Base-by-base conservation (phyloP, 2,888 invertebrate species). In the Brachyptera risi region DNA sequence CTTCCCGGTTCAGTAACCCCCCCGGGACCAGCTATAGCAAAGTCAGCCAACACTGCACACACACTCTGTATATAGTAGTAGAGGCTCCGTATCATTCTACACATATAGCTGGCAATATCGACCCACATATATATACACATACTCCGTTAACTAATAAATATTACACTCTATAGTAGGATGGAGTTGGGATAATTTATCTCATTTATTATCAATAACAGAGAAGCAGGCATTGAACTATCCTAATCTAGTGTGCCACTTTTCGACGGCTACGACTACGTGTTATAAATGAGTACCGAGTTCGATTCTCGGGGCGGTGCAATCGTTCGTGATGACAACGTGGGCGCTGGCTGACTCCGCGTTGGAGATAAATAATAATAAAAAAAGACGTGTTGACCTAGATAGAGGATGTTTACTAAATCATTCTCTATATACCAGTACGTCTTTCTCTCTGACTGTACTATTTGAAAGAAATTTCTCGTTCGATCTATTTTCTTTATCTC, bases 1-100 rank as follows among this genome's bases (percentile, higher is more conserved):
- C 54, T 54, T 54, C 54, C 54, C 54, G 54, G 54, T 54, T 54
- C 54, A 35, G 37, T 54, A 54, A 54, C 54, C 54, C 54, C 35
- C 7, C 5, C 44, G 19, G 54, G 54, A n/a, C 37, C 54, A 27
- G 26, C 51, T 13, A n/a, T n/a, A 47, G 19, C 27, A 19, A 49
- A 49, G 17, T 24, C 23, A 5, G 23, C 50, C 17, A 13, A 31
- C 50, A 26, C 27, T n/a, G n/a, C n/a, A n/a, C n/a, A n/a, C n/a
- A n/a, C n/a, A n/a, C n/a, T n/a, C n/a, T n/a, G n/a, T n/a, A n/a
- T n/a, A n/a, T n/a, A n/a, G n/a, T n/a, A n/a, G n/a, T n/a, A n/a
- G n/a, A n/a, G n/a, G n/a, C n/a, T n/a, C n/a, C n/a, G n/a, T n/a
- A n/a, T n/a, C n/a, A n/a, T n/a, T n/a, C n/a, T n/a, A n/a, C n/a